Percentiles rank a stretch among this genome's conserved stretches.
Evolutionary conservation across 2,113 vertebrate genomes (phyloP).

Genomic region (Triplophysa rosa): DNA sequence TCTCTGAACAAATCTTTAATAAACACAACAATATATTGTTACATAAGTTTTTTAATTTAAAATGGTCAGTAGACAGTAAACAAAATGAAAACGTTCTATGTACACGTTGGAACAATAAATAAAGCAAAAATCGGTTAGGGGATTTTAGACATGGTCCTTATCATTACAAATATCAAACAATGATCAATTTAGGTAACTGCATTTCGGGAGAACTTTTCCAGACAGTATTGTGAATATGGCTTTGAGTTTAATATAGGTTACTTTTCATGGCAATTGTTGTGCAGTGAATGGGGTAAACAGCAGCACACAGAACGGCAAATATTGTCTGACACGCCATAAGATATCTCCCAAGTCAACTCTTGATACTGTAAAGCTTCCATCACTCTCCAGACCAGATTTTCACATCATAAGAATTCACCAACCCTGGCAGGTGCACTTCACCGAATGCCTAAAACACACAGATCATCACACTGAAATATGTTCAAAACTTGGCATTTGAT

Average conservation of each 20-base stretch:
- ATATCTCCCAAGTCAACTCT: conserved; percentile 13
- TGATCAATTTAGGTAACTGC: neutral
- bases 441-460: conserved; percentile 16
- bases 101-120: neutral
- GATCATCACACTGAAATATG: neutral
- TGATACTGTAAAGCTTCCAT: conserved; percentile 11
- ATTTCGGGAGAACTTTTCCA: conserved; percentile 19
- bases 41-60: neutral
- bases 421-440: conserved; percentile 18
- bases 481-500: neutral
- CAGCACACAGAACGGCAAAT: conserved; percentile 8
- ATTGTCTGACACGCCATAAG: neutral
- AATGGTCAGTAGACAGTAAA: neutral
- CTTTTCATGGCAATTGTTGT: neutral
- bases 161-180: neutral
- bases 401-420: neutral
- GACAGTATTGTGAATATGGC: neutral
- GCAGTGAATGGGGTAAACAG: conserved; percentile 1
- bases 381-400: neutral
- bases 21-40: conserved; percentile 4
- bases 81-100: conserved; percentile 12
- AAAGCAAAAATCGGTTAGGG: neutral
- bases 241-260: neutral
- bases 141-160: neutral
- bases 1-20: conserved; percentile 11